Conservation (phyloP, 2,888 invertebrate genomes). For the Scrobipalpa atriplicella region DNA sequence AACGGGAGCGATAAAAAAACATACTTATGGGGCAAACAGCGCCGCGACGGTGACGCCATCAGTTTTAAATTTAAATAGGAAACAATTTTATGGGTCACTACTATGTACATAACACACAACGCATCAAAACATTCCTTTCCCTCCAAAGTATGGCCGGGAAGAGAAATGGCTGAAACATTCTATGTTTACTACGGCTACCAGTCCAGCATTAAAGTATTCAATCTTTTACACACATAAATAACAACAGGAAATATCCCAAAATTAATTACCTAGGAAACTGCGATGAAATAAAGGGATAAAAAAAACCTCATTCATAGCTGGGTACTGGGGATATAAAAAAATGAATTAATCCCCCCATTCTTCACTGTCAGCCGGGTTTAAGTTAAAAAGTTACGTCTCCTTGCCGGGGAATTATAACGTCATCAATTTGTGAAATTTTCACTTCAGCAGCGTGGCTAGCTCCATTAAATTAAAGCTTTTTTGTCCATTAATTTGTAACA, state of each 20-base stretch:
- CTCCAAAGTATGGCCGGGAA: too few relatives aligned
- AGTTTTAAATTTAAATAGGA: too few relatives aligned
- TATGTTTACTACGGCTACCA: too few relatives aligned
- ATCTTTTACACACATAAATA: too few relatives aligned
- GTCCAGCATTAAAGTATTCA: too few relatives aligned
- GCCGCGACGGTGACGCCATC: too few relatives aligned
- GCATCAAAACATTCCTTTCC: too few relatives aligned
- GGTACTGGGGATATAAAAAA: neutral
- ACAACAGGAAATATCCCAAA: too few relatives aligned
- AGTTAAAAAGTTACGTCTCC: slow-evolving; percentile 24
- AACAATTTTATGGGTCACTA: too few relatives aligned
- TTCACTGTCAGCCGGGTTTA: slow-evolving; percentile 35
- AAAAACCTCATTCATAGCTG: neutral
- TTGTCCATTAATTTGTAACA: too few relatives aligned
- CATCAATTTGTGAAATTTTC: slow-evolving; percentile 32
- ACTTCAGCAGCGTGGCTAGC: neutral
- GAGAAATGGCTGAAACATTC: too few relatives aligned
- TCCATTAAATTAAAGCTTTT: neutral
- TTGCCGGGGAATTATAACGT: slow-evolving; percentile 33
- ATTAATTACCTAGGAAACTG: neutral
- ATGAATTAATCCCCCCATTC: slow-evolving; percentile 35
- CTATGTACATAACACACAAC: too few relatives aligned
- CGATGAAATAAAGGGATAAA: neutral
- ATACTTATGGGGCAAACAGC: neutral
- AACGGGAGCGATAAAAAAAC: neutral